phyloP scores from a whole-genome alignment of 2,888 invertebrate genomes.

The Eilema sororculum region DNA sequence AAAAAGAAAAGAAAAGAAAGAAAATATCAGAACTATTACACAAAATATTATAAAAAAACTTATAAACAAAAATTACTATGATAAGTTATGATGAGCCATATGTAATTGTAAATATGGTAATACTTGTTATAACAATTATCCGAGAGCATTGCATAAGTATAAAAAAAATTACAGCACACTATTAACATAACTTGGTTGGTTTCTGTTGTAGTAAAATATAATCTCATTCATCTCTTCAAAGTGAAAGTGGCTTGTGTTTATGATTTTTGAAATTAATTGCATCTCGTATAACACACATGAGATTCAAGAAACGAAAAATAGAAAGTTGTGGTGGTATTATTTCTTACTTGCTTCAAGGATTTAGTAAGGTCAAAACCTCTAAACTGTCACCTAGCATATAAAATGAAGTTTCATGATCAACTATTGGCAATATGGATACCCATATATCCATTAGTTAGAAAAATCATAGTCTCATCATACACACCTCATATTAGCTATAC shows the following conservation, averaged over 20 bases:
- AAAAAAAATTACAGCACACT: not conserved
- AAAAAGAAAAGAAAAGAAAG: too few species aligned
- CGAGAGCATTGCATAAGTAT: constrained; percentile 7
- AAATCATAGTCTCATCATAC: too few species aligned
- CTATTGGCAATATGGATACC: too few species aligned
- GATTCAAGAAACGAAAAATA: not conserved
- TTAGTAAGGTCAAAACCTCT: too few species aligned
- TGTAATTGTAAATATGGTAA: not conserved
- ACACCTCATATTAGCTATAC: too few species aligned
- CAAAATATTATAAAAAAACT: too few species aligned
- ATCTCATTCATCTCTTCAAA: constrained; percentile 29
- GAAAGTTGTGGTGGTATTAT: not conserved
- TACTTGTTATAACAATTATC: not conserved
- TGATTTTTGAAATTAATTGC: not conserved
- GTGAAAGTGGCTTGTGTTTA: constrained; percentile 23
- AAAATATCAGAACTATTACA: too few species aligned
- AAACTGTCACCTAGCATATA: too few species aligned
- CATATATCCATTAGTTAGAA: too few species aligned
- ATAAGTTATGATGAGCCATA: not conserved
- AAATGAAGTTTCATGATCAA: too few species aligned
- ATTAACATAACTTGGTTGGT: constrained; percentile 7
- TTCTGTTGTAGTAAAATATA: not conserved
- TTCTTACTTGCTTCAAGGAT: not conserved
- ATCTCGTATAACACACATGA: not conserved
- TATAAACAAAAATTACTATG: not conserved